A percentile compares a stretch with the other conserved stretches of the same genome.
Conservation (phyloP, 2,888 invertebrate species). For the Synergus laeviventris region DNA sequence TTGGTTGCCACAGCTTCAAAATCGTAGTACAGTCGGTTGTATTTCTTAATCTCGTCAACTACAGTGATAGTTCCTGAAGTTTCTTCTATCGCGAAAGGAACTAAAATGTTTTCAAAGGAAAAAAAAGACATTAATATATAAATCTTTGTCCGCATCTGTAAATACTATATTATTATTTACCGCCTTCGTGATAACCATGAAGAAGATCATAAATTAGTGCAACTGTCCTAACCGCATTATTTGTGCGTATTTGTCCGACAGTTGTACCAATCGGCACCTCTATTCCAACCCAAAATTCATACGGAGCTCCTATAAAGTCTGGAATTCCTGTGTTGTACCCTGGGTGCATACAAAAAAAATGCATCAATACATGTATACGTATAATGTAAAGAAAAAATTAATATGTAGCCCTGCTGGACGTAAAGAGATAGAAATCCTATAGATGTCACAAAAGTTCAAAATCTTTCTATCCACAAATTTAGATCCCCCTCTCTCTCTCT, state of each 20-base stretch:
- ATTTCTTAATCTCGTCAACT: constrained; percentile 85
- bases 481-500: too few species aligned
- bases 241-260: constrained; percentile 89
- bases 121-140: not conserved
- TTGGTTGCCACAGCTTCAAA: constrained; percentile 89
- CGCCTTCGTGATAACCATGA: constrained; percentile 91
- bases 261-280: constrained; percentile 90
- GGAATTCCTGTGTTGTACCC: constrained; percentile 79
- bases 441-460: too few species aligned
- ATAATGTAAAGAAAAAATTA: too few species aligned
- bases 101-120: constrained; percentile 75
- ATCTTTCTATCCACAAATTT: too few species aligned
- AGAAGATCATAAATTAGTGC: constrained; percentile 85
- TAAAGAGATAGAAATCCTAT: too few species aligned
- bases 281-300: constrained; percentile 94
- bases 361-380: too few species aligned
- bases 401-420: too few species aligned
- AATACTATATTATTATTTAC: constrained; percentile 71
- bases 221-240: constrained; percentile 82
- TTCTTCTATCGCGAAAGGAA: constrained; percentile 95
- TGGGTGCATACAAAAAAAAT: not conserved
- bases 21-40: constrained; percentile 83
- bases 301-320: constrained; percentile 90
- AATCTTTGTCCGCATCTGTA: too few species aligned
- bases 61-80: constrained; percentile 92